These are phyloP conservation scores for Forpus xanthops DNA, from an alignment of 2,797 vertebrate genomes.

Conservation along the genomic window DNA sequence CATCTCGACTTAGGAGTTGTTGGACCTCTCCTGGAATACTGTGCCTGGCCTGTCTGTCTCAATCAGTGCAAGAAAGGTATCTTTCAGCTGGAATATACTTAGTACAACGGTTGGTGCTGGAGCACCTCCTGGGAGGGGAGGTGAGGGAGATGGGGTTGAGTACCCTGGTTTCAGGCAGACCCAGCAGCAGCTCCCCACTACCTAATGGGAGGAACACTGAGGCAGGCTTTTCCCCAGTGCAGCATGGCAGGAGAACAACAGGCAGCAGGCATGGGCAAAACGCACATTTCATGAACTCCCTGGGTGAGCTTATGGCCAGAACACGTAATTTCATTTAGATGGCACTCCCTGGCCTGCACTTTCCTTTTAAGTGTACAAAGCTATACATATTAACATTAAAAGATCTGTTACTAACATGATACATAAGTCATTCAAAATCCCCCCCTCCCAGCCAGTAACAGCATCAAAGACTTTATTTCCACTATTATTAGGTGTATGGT, in stretches of 20 bases:
- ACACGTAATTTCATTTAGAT: not conserved
- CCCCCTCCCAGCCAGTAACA: not conserved
- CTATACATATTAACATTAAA: not conserved
- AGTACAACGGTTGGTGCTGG: rapidly evolving
- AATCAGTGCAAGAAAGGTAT: not conserved
- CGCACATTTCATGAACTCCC: not conserved
- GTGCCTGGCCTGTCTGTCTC: not conserved
- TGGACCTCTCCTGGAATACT: not conserved
- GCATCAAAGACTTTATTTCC: slow-evolving; percentile 26
- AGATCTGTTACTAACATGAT: not conserved
- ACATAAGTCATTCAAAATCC: not conserved
- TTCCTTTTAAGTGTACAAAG: not conserved
- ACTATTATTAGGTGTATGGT: not conserved
- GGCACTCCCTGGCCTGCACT: not conserved
- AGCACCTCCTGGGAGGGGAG: not conserved
- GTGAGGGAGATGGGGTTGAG: not conserved
- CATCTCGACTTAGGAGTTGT: not conserved
- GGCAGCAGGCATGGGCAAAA: not conserved
- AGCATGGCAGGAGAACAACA: not conserved
- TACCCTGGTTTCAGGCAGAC: not conserved
- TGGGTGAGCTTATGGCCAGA: not conserved
- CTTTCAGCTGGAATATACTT: not conserved
- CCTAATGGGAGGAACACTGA: not conserved
- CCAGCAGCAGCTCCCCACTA: not conserved
- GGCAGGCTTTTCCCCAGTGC: not conserved